A percentile compares a stretch with the other conserved stretches of the same genome.
These are phyloP conservation scores for Xiphophorus hellerii DNA, from an alignment of 2,113 vertebrate species.

Conservation along the genomic window DNA sequence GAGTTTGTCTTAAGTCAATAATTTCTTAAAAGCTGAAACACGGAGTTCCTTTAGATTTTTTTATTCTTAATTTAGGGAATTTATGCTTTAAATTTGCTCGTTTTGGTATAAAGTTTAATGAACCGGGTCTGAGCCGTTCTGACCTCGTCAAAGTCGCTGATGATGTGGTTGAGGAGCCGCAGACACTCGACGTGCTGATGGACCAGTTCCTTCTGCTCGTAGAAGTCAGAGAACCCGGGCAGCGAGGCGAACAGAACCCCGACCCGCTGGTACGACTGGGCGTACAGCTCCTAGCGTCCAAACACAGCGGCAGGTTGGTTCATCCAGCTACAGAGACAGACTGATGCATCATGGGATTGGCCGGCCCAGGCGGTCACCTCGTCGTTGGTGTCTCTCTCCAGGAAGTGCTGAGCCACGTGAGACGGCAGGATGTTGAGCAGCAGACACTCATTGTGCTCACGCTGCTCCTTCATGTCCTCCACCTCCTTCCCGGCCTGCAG, in stretches of 20 bases:
- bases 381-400: slow-evolving; percentile 87
- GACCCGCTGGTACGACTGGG: slow-evolving; percentile 89
- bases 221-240: slow-evolving; percentile 90
- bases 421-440: slow-evolving; percentile 89
- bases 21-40: no score
- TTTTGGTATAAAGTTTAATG: no score
- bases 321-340: not conserved
- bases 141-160: slow-evolving; percentile 92
- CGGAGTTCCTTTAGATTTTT: no score
- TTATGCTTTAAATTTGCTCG: no score
- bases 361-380: slow-evolving; percentile 75
- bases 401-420: slow-evolving; percentile 89
- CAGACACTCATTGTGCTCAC: slow-evolving; percentile 92
- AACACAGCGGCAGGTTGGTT: not conserved
- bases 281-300: slow-evolving; percentile 85
- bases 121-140: not conserved
- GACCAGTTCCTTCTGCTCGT: slow-evolving; percentile 89
- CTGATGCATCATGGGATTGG: no score
- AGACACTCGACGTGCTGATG: slow-evolving; percentile 90
- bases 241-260: slow-evolving; percentile 94
- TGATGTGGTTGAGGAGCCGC: slow-evolving; percentile 91
- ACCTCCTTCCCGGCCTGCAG: slow-evolving; percentile 61
- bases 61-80: no score
- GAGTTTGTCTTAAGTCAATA: no score
- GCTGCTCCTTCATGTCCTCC: slow-evolving; percentile 62